A percentile compares a stretch with the other conserved stretches of the same genome.
Conservation (phyloP, 2,113 vertebrate genomes). For the Myrmecobius fasciatus region DNA sequence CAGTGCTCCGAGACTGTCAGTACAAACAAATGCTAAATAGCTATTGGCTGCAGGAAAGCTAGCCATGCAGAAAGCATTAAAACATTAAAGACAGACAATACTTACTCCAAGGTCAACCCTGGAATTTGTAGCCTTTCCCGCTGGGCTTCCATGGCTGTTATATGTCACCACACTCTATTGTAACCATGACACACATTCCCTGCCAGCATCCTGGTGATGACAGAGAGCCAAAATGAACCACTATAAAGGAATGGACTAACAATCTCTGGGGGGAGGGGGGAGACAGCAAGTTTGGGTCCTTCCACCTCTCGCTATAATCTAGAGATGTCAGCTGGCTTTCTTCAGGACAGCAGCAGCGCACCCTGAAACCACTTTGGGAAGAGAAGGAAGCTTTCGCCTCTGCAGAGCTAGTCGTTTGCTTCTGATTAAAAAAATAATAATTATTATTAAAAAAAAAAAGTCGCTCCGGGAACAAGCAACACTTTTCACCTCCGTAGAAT, state of each 20-base stretch:
- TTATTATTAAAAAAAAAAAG: constrained; percentile 69
- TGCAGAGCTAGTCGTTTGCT: constrained; percentile 80
- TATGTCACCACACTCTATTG: constrained; percentile 91
- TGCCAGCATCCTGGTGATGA: constrained; percentile 90
- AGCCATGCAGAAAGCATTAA: constrained; percentile 87
- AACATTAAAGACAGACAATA: constrained; percentile 92
- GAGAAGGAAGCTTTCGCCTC: constrained; percentile 72
- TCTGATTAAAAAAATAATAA: constrained; percentile 71
- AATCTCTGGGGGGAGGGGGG: constrained; percentile 82
- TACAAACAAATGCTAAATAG: constrained; percentile 81
- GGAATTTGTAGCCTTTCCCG: constrained; percentile 99
- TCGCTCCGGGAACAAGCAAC: constrained; percentile 71
- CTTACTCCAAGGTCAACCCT: constrained; percentile 99
- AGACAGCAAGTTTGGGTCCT: constrained; percentile 88
- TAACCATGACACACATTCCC: constrained; percentile 94
- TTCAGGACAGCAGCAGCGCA: constrained; percentile 74
- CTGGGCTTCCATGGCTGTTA: constrained; percentile 98
- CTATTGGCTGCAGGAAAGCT: constrained; percentile 80
- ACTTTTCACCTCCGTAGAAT: constrained; percentile 75
- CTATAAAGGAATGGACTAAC: constrained; percentile 89
- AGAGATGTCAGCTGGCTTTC: constrained; percentile 85
- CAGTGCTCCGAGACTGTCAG: constrained; percentile 83
- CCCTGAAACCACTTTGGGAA: constrained; percentile 66
- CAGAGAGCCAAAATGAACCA: constrained; percentile 91
- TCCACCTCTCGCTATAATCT: constrained; percentile 90